Evolutionary conservation across 2,888 invertebrate species (phyloP), one percentile per base, ranked within the genome.

Genomic region (Meteorus cinctellus): DNA sequence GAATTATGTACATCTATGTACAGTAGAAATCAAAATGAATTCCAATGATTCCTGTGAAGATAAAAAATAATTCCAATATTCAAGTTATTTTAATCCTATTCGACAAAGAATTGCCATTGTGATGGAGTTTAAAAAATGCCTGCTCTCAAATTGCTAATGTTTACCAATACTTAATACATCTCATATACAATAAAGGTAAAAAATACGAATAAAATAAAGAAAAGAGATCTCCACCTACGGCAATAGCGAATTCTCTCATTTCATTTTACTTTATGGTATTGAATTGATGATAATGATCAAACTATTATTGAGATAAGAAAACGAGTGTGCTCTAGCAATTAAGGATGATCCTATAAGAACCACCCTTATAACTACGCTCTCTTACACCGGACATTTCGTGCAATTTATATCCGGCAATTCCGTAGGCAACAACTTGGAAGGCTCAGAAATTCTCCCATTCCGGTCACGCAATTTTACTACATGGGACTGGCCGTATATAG

Each of bases 381-480:
- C 55, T 19, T 55, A n/a, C 55, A 19, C 55, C 55, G 55, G 55
- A 55, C 55, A 55, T 55, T 19, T 55, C 55, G 55, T 55, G 48
- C 48, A 55, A 55, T 55, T 55, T 55, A 55, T 55, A 19, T 55
- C 55, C n/a, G 8, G 19, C 55, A 55, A 55, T 55, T 62, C 31
- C 31, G 62, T 62, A 62, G 62, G 62, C 62, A 62, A 62, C 62
- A 62, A 62, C 62, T 62, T 55, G 55, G 55, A 31, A 62, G 16
- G 62, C 62, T 62, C 62, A 31, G 31, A 29, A 29, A 65, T 65
- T 65, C 41, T 19, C 62, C 36, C 24, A 65, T 65, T 65, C 65
- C 41, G 65, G 65, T 65, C 65, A 65, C 65, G 65, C 65, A 65
- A 62, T n/a, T 55, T 55, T 55, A 55, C 55, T 55, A 55, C 55